Evolutionary conservation across 2,113 vertebrate species (phyloP).

Genomic region (Melozone crissalis): DNA sequence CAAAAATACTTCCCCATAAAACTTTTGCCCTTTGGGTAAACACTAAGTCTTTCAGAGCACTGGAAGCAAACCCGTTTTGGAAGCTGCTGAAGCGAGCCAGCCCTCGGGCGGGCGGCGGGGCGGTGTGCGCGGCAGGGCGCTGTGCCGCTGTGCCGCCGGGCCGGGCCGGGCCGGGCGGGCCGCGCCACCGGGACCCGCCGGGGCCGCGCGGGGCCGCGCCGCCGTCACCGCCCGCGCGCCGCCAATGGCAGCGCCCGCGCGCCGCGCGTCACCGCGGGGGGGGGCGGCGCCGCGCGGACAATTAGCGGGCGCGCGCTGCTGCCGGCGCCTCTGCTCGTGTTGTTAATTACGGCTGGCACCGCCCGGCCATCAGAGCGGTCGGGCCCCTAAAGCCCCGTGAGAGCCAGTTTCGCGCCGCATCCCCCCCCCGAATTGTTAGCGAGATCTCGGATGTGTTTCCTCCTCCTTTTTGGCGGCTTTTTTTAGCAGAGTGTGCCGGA

Average conservation of each 20-base stretch:
- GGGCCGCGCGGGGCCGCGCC: too few species aligned
- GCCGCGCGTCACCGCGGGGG: neutral
- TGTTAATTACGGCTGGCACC: neutral
- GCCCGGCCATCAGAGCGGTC: neutral
- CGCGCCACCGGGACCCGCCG: too few species aligned
- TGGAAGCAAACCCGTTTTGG: neutral
- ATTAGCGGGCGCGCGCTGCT: neutral
- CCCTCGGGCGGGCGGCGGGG: neutral
- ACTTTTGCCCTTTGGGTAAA: neutral
- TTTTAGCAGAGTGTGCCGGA: neutral
- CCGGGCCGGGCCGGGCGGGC: too few species aligned
- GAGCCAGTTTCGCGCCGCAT: neutral
- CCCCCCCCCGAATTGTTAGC: neutral
- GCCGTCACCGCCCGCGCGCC: too few species aligned
- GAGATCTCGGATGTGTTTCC: neutral
- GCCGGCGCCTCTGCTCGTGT: neutral
- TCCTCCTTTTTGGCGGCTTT: neutral
- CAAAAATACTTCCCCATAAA: neutral
- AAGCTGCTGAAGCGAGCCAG: fast-evolving
- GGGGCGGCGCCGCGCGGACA: neutral
- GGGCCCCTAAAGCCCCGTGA: neutral
- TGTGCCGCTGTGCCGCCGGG: too few species aligned
- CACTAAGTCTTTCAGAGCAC: neutral
- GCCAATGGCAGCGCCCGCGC: too few species aligned
- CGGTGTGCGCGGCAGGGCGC: too few species aligned